Base-by-base conservation (phyloP, 2,113 vertebrate species). In the Caracal caracal region DNA sequence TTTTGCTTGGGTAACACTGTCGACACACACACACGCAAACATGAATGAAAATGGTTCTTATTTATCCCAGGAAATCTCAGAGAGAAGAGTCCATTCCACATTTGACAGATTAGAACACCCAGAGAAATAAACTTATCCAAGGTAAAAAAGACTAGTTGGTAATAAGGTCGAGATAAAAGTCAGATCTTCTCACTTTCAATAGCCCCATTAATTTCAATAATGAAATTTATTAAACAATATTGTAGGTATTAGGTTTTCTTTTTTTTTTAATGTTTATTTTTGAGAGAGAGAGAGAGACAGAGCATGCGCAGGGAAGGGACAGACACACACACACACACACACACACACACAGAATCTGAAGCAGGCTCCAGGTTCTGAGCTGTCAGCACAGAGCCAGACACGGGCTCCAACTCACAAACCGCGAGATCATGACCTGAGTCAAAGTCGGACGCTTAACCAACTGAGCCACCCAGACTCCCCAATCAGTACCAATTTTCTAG, bases 41-140 rank as follows among this genome's bases (percentile, higher is more conserved):
- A 61, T 43, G 2, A 86, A 78, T 75, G 47, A 91, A 90, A 95
- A 95, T 63, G 3, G 17, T 47, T 30, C 73, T 33, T 71, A 56
- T 73, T 43, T 66, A 78, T 12, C 49, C 26, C 70, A 90, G 37
- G 33, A 96, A 96, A 78, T 37, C 49, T 11, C 10, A 49, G 37
- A 89, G n/a, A 17, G 22, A 24, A 73, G 49, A 89, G 43, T 70
- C 61, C 35, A 80, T 26, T 35, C 79, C 2, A 76, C 43, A 76
- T 20, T 24, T 73, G 82, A 81, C 37, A 94, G 71, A 33, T 19
- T 56, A 90, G 53, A 95, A 95, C 16, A 20, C 24, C 63, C 63
- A 88, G 35, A 85, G 59, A 92, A 82, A 76, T 40, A 82, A 71
- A 93, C 10, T 2, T 81, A 53, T 16, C 20, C 17, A 35, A 70